Evolutionary conservation across 2,113 vertebrate genomes (phyloP).

Genomic region (Paralichthys olivaceus): DNA sequence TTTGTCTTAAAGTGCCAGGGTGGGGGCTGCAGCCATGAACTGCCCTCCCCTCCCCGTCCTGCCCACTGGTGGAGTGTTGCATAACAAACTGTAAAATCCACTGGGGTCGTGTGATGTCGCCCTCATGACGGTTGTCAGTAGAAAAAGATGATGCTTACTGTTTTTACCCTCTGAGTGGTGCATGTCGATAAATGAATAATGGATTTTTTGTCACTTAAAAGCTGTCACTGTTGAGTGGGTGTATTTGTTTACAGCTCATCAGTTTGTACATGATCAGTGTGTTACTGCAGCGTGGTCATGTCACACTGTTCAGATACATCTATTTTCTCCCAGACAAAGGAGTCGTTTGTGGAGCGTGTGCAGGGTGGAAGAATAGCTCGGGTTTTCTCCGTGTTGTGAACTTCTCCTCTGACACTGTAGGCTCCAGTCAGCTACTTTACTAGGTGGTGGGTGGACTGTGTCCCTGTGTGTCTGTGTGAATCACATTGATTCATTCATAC

Average conservation of each 20-base stretch:
- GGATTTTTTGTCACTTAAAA: slow-evolving; percentile 28
- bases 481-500: slow-evolving; percentile 72
- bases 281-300: slow-evolving; percentile 23
- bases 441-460: slow-evolving; percentile 67
- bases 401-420: slow-evolving; percentile 57
- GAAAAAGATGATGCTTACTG: slow-evolving; percentile 4
- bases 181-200: slow-evolving; percentile 39
- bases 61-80: slow-evolving; percentile 26
- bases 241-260: slow-evolving; percentile 39
- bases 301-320: slow-evolving; percentile 20
- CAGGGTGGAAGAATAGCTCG: slow-evolving; percentile 64
- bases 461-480: slow-evolving; percentile 65
- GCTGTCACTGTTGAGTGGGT: slow-evolving; percentile 27
- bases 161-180: slow-evolving; percentile 2
- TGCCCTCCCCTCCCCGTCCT: slow-evolving; percentile 23
- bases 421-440: slow-evolving; percentile 59
- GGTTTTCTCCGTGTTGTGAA: slow-evolving; percentile 60
- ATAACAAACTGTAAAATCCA: slow-evolving; percentile 41
- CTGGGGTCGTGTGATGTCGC: slow-evolving; percentile 4
- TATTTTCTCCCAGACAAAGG: slow-evolving; percentile 64
- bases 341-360: slow-evolving; percentile 46
- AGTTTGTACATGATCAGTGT: slow-evolving; percentile 8
- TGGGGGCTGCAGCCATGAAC: slow-evolving; percentile 30
- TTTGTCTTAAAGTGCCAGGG: slow-evolving; percentile 39
- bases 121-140: slow-evolving; percentile 33